A percentile compares a stretch with the other conserved stretches of the same genome.
Evolutionary conservation across 2,113 vertebrate species (phyloP).

Genomic region (Vulpes lagopus): DNA sequence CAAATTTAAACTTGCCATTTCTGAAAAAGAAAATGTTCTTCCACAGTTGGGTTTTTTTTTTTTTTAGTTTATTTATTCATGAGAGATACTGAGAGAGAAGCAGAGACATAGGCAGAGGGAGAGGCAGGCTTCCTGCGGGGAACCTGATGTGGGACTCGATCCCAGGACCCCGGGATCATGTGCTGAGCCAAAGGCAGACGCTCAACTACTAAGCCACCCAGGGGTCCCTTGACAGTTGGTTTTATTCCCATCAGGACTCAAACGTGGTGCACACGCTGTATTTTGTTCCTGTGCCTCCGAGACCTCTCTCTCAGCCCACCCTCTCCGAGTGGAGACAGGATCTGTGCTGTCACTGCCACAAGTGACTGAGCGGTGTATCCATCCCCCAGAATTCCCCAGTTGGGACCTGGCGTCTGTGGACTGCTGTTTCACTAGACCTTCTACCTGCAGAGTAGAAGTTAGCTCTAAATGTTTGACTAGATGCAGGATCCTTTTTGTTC

Average conservation of each 20-base stretch:
- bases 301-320: background rate
- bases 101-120: too few species aligned
- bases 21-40: background rate
- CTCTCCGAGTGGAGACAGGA: rapidly evolving
- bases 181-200: too few species aligned
- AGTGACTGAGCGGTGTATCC: background rate
- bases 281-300: background rate
- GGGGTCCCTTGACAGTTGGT: background rate
- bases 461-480: background rate
- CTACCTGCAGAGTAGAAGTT: background rate
- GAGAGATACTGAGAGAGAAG: too few species aligned
- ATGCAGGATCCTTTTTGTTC: background rate
- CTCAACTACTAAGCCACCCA: too few species aligned
- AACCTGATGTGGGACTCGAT: too few species aligned
- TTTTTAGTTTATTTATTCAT: too few species aligned
- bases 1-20: background rate
- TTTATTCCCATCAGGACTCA: background rate
- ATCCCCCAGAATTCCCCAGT: background rate
- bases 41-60: background rate
- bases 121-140: too few species aligned
- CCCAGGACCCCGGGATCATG: too few species aligned
- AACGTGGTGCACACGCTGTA: background rate
- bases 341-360: background rate
- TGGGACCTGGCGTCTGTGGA: background rate
- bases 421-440: too few species aligned